Conservation (phyloP, 1,140 invertebrate species). For the Nephila pilipes region DNA sequence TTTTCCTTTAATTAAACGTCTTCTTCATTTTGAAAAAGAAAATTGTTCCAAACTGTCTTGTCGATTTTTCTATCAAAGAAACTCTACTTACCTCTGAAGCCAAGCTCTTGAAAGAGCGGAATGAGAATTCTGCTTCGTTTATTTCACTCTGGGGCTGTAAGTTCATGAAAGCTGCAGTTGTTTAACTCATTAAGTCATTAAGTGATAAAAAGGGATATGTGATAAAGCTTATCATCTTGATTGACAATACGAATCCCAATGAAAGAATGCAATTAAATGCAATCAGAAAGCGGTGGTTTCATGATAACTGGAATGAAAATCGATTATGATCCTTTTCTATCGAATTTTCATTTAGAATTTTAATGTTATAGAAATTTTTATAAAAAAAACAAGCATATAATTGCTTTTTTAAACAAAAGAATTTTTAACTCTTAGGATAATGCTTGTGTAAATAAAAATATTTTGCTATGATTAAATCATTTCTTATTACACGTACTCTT, state of each 20-base stretch:
- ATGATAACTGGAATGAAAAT: not conserved
- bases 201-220: conserved; percentile 2
- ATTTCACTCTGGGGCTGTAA: conserved; percentile 17
- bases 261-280: conserved; percentile 33
- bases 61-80: conserved; percentile 59
- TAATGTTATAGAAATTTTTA: not conserved
- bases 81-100: not conserved
- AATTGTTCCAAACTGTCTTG: conserved; percentile 52
- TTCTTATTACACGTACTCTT: too few relatives aligned
- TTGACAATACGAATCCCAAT: conserved; percentile 31
- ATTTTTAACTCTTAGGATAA: too few relatives aligned
- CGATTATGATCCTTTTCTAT: not conserved
- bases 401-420: too few relatives aligned
- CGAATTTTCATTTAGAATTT: not conserved
- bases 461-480: too few relatives aligned
- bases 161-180: conserved; percentile 45
- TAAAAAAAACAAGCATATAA: not conserved
- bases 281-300: not conserved
- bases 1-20: conserved; percentile 65
- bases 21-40: conserved; percentile 57
- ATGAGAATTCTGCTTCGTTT: conserved; percentile 10
- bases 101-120: not conserved
- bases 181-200: conserved; percentile 59
- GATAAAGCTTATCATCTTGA: conserved; percentile 48
- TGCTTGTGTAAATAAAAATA: too few relatives aligned